Conservation (phyloP, 2,113 vertebrate species). For the Miniopterus natalensis region DNA sequence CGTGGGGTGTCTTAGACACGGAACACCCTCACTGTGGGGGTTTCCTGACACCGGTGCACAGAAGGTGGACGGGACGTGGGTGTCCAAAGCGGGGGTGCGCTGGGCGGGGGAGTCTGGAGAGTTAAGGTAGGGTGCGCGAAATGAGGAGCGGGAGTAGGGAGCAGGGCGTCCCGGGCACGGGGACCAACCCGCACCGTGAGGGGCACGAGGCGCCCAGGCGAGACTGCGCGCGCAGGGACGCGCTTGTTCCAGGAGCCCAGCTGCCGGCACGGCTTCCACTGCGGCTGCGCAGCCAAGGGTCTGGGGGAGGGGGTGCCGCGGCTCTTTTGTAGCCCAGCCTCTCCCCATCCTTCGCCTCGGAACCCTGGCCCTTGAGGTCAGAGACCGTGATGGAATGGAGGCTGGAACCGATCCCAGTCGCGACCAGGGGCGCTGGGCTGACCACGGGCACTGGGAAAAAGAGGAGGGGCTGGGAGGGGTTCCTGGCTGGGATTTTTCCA, state of each 20-base stretch:
- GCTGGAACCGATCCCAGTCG: background rate
- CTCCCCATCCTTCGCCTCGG: background rate
- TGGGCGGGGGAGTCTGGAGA: background rate
- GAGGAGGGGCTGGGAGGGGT: background rate
- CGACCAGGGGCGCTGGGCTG: background rate
- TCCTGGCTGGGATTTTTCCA: background rate
- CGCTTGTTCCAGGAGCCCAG: background rate
- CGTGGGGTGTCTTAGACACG: background rate
- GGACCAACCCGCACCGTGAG: background rate
- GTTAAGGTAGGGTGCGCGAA: background rate
- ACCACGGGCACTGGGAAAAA: background rate
- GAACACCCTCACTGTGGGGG: background rate
- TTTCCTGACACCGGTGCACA: background rate
- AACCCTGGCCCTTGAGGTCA: background rate
- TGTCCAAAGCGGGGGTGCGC: too few relatives aligned
- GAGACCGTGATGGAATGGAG: background rate
- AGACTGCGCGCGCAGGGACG: background rate
- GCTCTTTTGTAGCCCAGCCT: background rate
- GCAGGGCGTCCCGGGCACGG: background rate
- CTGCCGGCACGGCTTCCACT: constrained; percentile 9
- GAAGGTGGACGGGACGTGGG: background rate
- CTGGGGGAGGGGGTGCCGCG: background rate
- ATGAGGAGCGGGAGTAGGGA: background rate
- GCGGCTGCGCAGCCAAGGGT: constrained; percentile 64
- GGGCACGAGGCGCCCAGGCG: rapidly evolving